Conservation (phyloP, 2,113 vertebrate genomes). For the Psammodynastes pulverulentus region DNA sequence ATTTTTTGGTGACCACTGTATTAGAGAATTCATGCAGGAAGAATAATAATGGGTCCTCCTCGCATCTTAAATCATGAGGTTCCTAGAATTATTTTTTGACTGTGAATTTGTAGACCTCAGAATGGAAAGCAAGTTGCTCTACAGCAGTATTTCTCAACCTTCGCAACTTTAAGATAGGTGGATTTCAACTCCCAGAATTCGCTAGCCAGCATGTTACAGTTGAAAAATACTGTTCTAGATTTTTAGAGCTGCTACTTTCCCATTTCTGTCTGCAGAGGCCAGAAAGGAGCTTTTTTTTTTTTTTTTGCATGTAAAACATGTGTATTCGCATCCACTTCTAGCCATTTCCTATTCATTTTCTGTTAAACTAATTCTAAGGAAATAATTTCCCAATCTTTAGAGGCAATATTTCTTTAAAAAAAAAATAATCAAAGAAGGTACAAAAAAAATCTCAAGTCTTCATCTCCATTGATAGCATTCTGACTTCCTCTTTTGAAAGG, state of each 20-base stretch:
- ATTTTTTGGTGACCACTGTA: too few relatives aligned
- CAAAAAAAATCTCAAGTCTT: not conserved
- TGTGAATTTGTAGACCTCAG: not conserved
- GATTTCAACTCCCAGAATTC: not conserved
- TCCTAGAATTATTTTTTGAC: not conserved
- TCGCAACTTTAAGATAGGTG: not conserved
- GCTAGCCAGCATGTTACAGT: not conserved
- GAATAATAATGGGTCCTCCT: not conserved
- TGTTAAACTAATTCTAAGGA: not conserved
- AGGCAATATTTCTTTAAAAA: not conserved
- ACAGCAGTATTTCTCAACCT: not conserved
- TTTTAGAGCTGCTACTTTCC: not conserved
- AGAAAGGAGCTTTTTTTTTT: not conserved
- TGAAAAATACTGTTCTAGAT: not conserved
- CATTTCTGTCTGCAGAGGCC: not conserved
- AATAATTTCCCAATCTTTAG: not conserved
- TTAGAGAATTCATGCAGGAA: not conserved
- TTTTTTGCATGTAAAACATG: not conserved
- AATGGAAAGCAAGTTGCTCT: not conserved
- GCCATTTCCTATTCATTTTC: not conserved
- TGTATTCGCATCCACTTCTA: too few relatives aligned
- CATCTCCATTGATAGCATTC: not conserved
- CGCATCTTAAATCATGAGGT: not conserved
- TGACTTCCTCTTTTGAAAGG: not conserved
- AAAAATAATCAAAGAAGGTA: too few relatives aligned